Evolutionary conservation across 2,113 vertebrate species (phyloP).

Genomic region (Natator depressus): DNA sequence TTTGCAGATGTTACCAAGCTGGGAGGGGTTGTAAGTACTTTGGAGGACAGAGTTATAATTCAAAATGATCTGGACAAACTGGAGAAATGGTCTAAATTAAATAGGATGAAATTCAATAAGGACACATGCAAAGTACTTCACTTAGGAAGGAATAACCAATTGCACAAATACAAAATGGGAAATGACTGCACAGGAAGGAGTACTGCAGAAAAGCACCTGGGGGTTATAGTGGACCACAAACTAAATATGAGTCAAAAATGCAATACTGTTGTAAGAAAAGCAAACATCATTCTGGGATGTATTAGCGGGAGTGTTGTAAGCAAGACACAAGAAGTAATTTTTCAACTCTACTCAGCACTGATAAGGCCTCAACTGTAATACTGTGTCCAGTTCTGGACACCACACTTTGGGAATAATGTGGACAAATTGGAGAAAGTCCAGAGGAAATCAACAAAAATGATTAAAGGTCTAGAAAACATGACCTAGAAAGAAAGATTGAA

Average conservation of each 20-base stretch:
- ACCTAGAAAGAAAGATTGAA: neutral
- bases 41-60: neutral
- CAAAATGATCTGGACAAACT: neutral
- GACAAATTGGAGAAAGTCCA: neutral
- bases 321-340: neutral
- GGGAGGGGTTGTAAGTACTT: neutral
- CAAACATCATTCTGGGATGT: neutral
- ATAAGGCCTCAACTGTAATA: neutral
- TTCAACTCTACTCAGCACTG: neutral
- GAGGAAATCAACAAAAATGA: neutral
- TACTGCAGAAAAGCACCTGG: neutral
- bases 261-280: neutral
- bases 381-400: neutral
- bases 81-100: neutral
- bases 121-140: neutral
- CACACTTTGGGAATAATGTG: neutral
- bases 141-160: neutral
- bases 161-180: neutral
- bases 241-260: neutral
- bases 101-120: neutral
- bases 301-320: neutral
- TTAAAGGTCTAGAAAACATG: neutral
- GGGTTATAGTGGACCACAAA: neutral
- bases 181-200: neutral
- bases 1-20: neutral